Conservation (phyloP, 1,140 invertebrate genomes). For the Whitmania pigra region DNA sequence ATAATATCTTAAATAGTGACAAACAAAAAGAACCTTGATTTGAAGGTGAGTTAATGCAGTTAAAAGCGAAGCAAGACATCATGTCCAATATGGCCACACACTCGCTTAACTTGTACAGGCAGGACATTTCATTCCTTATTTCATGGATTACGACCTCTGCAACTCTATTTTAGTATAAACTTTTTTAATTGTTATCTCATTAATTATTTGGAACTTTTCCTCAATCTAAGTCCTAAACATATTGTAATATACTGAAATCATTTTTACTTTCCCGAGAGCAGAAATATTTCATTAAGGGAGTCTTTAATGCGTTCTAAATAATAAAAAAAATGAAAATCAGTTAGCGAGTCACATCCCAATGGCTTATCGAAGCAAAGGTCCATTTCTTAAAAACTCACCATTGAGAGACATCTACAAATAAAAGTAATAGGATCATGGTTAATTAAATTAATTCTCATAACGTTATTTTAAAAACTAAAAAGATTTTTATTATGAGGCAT, state of each 20-base stretch:
- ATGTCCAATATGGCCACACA: constrained; percentile 66
- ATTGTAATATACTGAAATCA: no score
- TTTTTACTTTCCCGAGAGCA: constrained; percentile 60
- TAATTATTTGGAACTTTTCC: not conserved
- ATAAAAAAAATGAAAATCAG: not conserved
- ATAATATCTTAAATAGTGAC: not conserved
- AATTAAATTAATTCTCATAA: not conserved
- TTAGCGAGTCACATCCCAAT: not conserved
- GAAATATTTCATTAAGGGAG: constrained; percentile 60
- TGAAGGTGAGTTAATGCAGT: constrained; percentile 47
- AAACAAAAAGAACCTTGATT: constrained; percentile 27
- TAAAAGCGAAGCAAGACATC: constrained; percentile 58
- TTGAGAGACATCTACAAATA: not conserved
- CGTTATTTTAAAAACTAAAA: not conserved
- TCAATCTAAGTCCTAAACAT: no score
- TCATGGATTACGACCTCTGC: constrained; percentile 29
- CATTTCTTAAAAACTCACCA: not conserved
- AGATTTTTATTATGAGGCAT: no score
- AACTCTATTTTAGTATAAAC: not conserved
- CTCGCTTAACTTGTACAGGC: constrained; percentile 66
- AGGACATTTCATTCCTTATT: constrained; percentile 56
- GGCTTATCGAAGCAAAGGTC: not conserved
- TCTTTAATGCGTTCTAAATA: constrained; percentile 51
- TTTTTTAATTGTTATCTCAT: not conserved
- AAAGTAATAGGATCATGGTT: not conserved